Evolutionary conservation across 2,113 vertebrate species (phyloP).

Genomic region (Nansenia antarctica): DNA sequence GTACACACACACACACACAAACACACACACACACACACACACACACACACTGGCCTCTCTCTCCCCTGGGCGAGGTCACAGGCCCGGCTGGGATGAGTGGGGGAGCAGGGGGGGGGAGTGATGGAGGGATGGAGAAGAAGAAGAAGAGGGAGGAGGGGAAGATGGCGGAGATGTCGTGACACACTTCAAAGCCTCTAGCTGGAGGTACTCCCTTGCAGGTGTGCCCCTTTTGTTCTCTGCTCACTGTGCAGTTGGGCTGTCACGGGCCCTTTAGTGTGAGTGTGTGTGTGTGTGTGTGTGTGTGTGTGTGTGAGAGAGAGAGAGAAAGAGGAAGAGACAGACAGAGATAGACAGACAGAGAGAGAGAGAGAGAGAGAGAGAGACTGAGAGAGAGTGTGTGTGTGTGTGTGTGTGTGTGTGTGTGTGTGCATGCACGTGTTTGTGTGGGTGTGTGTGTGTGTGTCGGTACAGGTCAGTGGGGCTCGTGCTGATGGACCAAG

Average conservation of each 20-base stretch:
- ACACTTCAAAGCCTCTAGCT: conserved; percentile 36
- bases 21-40: no score
- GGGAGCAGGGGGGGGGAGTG: neutral
- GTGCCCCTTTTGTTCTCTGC: conserved; percentile 20
- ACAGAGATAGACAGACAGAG: no score
- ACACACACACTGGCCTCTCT: no score
- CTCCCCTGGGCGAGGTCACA: neutral
- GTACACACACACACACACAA: no score
- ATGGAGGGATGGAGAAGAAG: neutral
- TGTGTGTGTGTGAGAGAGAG: conserved; percentile 10
- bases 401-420: conserved; percentile 4
- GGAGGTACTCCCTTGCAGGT: conserved; percentile 24
- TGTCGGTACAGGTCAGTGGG: neutral
- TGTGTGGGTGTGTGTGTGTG: neutral
- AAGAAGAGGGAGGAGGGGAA: neutral
- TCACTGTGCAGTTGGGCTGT: neutral
- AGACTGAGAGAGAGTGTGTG: neutral
- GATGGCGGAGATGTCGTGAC: neutral
- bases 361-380: no score
- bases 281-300: conserved; percentile 54
- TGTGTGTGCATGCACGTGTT: neutral
- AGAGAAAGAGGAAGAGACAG: no score
- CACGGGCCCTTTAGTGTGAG: neutral
- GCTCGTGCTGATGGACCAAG: neutral
- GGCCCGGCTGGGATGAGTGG: neutral